Percentiles rank a stretch among this genome's conserved stretches.
Conservation (phyloP, 2,888 invertebrate genomes). For the Cephus pulcher region DNA sequence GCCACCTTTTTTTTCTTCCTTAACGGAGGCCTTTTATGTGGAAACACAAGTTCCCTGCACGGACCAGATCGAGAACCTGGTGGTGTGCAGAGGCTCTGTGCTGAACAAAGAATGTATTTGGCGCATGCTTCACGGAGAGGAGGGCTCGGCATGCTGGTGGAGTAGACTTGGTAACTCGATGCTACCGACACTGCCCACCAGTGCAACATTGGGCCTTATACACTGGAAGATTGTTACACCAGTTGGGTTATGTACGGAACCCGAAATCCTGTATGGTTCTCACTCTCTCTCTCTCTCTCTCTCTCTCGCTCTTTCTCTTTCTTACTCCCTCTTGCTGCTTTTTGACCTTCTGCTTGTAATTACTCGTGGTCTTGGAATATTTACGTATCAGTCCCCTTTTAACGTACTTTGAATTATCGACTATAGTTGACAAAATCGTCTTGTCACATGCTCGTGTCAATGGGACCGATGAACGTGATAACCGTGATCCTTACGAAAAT, state of each 20-base stretch:
- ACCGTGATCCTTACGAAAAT: too few relatives aligned
- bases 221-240: not conserved
- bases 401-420: not conserved
- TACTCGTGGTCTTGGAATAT: not conserved
- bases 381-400: not conserved
- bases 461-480: too few relatives aligned
- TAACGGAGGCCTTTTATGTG: slow-evolving; percentile 1
- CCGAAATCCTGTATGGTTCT: not conserved
- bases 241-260: not conserved
- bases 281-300: slow-evolving; percentile 14
- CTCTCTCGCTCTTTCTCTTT: slow-evolving; percentile 16
- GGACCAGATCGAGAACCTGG: slow-evolving; percentile 8
- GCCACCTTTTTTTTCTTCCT: not conserved
- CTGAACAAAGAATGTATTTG: slow-evolving; percentile 51
- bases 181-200: slow-evolving; percentile 36
- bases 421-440: not conserved
- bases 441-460: not conserved
- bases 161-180: slow-evolving; percentile 45
- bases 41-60: slow-evolving; percentile 17
- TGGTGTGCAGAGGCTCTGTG: slow-evolving; percentile 18
- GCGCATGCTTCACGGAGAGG: slow-evolving; percentile 26
- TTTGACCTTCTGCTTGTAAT: not conserved
- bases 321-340: slow-evolving; percentile 19
- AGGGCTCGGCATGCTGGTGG: not conserved
- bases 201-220: not conserved